Base-by-base conservation (phyloP, 2,113 vertebrate genomes). In the Spheniscus mendiculus region DNA sequence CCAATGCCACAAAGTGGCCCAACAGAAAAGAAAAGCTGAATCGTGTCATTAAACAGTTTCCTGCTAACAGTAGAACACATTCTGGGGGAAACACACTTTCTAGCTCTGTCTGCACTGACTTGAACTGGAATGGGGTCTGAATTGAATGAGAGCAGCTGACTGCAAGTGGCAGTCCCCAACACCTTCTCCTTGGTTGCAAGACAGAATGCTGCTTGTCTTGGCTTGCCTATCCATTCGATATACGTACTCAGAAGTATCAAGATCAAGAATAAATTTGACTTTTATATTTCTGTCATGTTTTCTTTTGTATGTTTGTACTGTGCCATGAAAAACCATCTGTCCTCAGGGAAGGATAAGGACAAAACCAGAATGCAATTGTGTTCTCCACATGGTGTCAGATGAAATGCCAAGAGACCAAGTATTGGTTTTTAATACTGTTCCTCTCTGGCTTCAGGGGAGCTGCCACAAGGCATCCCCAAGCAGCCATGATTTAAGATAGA, bases 241-340 rank as follows among this genome's bases (percentile, higher is more conserved):
- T 3, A 18, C 0, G 0, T 27, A 19, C 9, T 44, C 23, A n/a
- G 22, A 38, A 71, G 4, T n/a, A 26, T 44, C 10, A 42, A 52
- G 59, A 55, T 32, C 19, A 61, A 71, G 21, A 61, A 38, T n/a
- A 62, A 78, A 9, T 21, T 38, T 25, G 11, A 1, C 25, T 61
- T 67, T 65, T 44, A 30, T 4, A 2, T 72, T 72, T 61, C 25
- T 15, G 9, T 42, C n/a, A n/a, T 53, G 21, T 42, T 78, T 26
- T 47, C 20, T 42, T 72, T 27, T n/a, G 11, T 29, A 23, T 4
- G 10, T 80, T 50, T 69, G 21, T 26, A 44, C 15, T 61, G 9
- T 69, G 49, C 32, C 19, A 50, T 42, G 66, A 55, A 83, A 50
- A 61, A 30, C 2, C 10, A 26, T 18, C 27, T 44, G n/a, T 40